Conservation (phyloP, 2,888 invertebrate species). For the Parnassius smintheus region DNA sequence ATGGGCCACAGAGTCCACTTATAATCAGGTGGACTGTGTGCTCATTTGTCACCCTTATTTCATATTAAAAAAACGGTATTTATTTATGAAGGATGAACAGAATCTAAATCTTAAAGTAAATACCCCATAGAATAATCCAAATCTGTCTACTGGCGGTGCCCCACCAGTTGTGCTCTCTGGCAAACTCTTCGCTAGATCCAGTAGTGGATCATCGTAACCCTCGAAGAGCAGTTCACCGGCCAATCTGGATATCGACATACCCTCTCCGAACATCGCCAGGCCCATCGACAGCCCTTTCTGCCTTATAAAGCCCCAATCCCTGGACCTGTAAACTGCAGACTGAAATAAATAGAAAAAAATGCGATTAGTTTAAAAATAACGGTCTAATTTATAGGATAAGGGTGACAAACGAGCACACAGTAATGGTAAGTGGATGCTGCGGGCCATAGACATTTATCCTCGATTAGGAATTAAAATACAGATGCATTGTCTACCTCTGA, state of each 20-base stretch:
- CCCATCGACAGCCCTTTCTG: conserved; percentile 83
- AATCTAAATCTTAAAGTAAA: neutral
- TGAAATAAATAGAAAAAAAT: conserved; percentile 46
- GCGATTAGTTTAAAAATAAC: too few species aligned
- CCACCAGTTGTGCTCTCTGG: conserved; percentile 79
- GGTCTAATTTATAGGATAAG: too few species aligned
- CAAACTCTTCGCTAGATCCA: conserved; percentile 83
- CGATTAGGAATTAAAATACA: too few species aligned
- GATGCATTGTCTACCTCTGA: too few species aligned
- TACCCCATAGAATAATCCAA: conserved; percentile 91
- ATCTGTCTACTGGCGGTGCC: conserved; percentile 86
- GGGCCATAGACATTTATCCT: too few species aligned
- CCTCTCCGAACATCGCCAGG: conserved; percentile 78
- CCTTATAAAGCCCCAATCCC: conserved; percentile 80
- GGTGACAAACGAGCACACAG: too few species aligned
- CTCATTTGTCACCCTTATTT: too few species aligned
- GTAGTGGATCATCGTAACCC: conserved; percentile 88
- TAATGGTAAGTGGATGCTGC: too few species aligned
- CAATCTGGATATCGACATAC: conserved; percentile 81
- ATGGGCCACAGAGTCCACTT: too few species aligned
- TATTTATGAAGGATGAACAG: too few species aligned
- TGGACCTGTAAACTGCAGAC: conserved; percentile 82
- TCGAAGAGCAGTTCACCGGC: conserved; percentile 88
- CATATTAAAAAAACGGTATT: too few species aligned
- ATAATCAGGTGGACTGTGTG: too few species aligned